These are phyloP conservation scores for Trichoplusia ni DNA, from an alignment of 1,140 invertebrate genomes.

Conservation along the genomic window DNA sequence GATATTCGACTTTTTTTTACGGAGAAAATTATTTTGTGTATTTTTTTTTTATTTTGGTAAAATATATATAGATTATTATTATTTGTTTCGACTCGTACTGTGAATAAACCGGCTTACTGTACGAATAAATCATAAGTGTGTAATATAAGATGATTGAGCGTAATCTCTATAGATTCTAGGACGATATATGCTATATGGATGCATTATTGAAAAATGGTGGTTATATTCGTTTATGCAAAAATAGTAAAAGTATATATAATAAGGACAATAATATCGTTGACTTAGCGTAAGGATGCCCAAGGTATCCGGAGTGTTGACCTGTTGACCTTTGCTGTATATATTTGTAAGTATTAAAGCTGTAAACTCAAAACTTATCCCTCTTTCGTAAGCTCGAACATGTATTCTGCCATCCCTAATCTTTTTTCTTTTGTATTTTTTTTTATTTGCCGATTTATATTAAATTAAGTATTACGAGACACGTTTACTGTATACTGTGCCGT, in stretches of 20 bases:
- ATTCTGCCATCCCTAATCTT: slow-evolving; percentile 60
- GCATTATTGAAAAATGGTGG: slow-evolving; percentile 71
- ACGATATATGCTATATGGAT: slow-evolving; percentile 67
- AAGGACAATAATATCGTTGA: slow-evolving; percentile 68
- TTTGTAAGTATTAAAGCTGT: slow-evolving; percentile 61
- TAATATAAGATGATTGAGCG: slow-evolving; percentile 63
- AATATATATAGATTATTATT: slow-evolving; percentile 26
- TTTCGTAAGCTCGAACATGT: slow-evolving; percentile 55
- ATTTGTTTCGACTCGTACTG: slow-evolving; percentile 48
- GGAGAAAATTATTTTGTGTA: slow-evolving; percentile 41
- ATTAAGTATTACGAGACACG: slow-evolving; percentile 38
- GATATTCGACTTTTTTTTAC: slow-evolving; percentile 28
- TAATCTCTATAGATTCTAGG: slow-evolving; percentile 58
- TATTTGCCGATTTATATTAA: slow-evolving; percentile 40
- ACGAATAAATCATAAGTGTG: slow-evolving; percentile 64
- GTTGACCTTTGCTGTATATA: slow-evolving; percentile 64
- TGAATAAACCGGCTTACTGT: slow-evolving; percentile 69
- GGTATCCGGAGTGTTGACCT: slow-evolving; percentile 74
- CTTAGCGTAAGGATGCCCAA: slow-evolving; percentile 80
- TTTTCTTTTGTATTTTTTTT: slow-evolving; percentile 30
- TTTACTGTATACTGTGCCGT: neutral
- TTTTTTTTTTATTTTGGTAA: slow-evolving; percentile 34
- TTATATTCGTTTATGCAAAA: slow-evolving; percentile 74
- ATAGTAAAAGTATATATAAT: slow-evolving; percentile 72
- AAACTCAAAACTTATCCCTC: slow-evolving; percentile 76